A percentile compares a stretch with the other conserved stretches of the same genome.
These are phyloP conservation scores for Drosophila gaucha DNA, from an alignment of 2,888 invertebrate species.

Conservation along the genomic window DNA sequence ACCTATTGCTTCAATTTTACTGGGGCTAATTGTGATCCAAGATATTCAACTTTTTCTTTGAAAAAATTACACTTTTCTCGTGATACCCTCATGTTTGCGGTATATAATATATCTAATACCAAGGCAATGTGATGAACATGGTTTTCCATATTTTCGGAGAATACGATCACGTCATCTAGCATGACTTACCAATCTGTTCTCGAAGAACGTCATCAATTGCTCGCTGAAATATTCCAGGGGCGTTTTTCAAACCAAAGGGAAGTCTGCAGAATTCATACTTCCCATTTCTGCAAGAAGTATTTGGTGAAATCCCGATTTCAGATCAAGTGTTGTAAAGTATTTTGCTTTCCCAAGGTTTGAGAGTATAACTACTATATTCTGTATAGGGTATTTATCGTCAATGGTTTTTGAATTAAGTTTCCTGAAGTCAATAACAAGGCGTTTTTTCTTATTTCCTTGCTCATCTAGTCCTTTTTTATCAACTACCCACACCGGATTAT, in stretches of 20 bases:
- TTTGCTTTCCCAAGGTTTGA: slow-evolving; percentile 69
- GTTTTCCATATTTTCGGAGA: too few species aligned
- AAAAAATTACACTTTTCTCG: not conserved
- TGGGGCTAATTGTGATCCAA: not conserved
- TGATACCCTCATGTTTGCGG: too few species aligned
- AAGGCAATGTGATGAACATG: too few species aligned
- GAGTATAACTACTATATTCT: slow-evolving; percentile 79
- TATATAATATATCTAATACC: too few species aligned
- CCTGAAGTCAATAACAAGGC: not conserved
- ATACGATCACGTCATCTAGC: too few species aligned
- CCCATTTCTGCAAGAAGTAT: not conserved
- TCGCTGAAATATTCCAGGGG: too few species aligned
- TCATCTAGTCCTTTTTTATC: not conserved
- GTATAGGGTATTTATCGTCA: slow-evolving; percentile 75
- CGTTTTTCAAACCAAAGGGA: too few species aligned
- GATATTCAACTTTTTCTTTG: not conserved
- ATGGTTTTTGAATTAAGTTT: slow-evolving; percentile 43
- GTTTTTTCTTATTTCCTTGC: not conserved
- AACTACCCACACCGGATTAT: slow-evolving; percentile 6
- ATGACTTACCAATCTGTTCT: too few species aligned
- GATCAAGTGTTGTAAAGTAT: slow-evolving; percentile 77
- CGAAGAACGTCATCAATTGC: too few species aligned
- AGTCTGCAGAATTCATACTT: too few species aligned
- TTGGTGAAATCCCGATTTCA: not conserved
- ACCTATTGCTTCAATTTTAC: not conserved